Evolutionary conservation across 1,140 invertebrate genomes (phyloP).

Genomic region (Tetranychus cinnabarinus): DNA sequence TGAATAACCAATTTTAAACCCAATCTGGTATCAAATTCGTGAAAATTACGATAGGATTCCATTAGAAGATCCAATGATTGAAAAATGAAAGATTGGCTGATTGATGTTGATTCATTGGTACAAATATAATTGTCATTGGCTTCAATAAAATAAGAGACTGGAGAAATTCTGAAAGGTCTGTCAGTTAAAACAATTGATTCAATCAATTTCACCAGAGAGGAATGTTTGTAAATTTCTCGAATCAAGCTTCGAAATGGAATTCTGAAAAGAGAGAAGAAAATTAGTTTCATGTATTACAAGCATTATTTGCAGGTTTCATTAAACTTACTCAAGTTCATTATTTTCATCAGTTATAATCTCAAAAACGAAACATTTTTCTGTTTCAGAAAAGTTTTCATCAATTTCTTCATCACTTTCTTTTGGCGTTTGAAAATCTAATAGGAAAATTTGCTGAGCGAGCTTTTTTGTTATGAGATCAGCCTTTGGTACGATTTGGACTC

Average conservation of each 20-base stretch:
- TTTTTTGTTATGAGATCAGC: not conserved
- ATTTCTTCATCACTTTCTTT: not conserved
- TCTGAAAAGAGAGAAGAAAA: not conserved
- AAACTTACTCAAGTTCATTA: not conserved
- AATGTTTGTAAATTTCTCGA: not conserved
- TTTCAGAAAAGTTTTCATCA: not conserved
- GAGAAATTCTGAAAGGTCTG: not conserved
- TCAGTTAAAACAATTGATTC: not conserved
- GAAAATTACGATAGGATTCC: not conserved
- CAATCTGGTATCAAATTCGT: slow-evolving; percentile 58
- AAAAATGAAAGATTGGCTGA: not conserved
- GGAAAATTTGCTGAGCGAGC: not conserved
- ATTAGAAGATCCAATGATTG: not conserved
- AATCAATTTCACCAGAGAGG: not conserved
- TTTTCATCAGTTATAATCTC: not conserved
- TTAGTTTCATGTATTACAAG: not conserved
- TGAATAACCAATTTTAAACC: slow-evolving; percentile 77
- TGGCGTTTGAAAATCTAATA: not conserved
- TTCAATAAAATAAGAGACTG: not conserved
- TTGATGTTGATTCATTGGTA: not conserved
- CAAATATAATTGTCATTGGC: not conserved
- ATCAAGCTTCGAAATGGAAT: not conserved
- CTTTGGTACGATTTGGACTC: not conserved
- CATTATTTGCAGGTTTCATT: not conserved
- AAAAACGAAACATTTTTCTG: no score